Evolutionary conservation across 2,797 vertebrate species (phyloP), one percentile per base, ranked within the genome.

Genomic region (Neomorphus geoffroyi): DNA sequence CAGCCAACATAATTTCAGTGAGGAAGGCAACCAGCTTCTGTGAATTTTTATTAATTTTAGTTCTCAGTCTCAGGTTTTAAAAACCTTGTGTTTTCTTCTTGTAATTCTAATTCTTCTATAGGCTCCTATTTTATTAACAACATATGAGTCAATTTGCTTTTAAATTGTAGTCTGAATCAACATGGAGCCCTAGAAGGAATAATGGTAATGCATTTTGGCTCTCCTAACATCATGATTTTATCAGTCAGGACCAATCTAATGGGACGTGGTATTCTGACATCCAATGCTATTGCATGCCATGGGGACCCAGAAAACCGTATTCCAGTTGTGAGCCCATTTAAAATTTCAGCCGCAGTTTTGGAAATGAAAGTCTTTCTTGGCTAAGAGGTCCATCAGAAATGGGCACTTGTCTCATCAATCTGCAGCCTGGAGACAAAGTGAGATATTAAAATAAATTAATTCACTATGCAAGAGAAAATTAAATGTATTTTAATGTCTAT

Each of bases 401-500:
- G 23, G 7, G 33, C 83, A n/a, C 37, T 82, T 74, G 32, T 58
- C 53, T 92, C 71, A 85, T 71, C 74, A 74, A 12, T 89, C 53
- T 92, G 61, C 78, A 86, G 39, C 65, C 62, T 74, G 43, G 48
- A 90, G 86, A 96, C 75, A 93, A 90, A 93, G n/a, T 1, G 5
- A 69, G 77, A 56, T 39, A 83, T 82, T 92, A 89, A 90, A 93
- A 87, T 75, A 84, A 92, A 93, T 91, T 15, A 90, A 87, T 86
- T 96, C 93, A 86, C 69, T 7, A 27, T 85, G 78, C 73, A 80
- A 82, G 71, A 84, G 60, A 83, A 95, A 94, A 94, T 75, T 19
- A 78, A 88, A 80, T 80, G 33, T 70, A 79, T 91, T 96, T 93
- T 70, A 13, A 65, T 72, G 80, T 1, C 5, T 84, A 2, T 91